Conservation (phyloP, 1,140 invertebrate genomes). For the Drosophila saltans region DNA sequence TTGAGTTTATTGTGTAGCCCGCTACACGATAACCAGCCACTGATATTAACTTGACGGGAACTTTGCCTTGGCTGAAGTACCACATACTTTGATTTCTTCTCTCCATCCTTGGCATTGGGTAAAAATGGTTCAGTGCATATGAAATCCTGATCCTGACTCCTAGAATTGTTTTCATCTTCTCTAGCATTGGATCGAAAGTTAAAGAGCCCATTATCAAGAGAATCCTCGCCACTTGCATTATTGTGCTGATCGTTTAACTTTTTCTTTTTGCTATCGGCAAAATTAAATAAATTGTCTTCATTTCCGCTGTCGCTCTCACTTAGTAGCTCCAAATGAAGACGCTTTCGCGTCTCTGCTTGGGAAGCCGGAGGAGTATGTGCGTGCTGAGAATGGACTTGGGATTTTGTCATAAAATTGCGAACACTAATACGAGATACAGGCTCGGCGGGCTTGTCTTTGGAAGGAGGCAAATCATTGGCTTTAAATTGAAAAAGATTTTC, state of each 20-base stretch:
- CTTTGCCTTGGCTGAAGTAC: conserved; percentile 45
- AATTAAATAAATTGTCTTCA: conserved; percentile 62
- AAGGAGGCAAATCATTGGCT: not conserved
- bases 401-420: conserved; percentile 54
- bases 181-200: conserved; percentile 29
- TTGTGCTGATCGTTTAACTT: conserved; percentile 10
- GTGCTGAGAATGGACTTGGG: conserved; percentile 19
- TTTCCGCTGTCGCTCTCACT: conserved; percentile 66
- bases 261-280: conserved; percentile 46
- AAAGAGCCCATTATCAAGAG: conserved; percentile 40
- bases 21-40: conserved; percentile 69
- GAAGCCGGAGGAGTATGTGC: not conserved
- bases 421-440: conserved; percentile 45
- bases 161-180: conserved; percentile 8
- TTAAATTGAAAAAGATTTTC: conserved; percentile 38
- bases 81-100: conserved; percentile 54
- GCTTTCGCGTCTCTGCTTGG: conserved; percentile 47
- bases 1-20: conserved; percentile 50
- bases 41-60: conserved; percentile 47
- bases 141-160: conserved; percentile 33
- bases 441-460: conserved; percentile 1
- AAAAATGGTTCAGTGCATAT: conserved; percentile 44
- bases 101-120: not conserved
- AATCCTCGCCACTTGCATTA: conserved; percentile 1
- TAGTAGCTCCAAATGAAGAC: conserved; percentile 38